Base-by-base conservation (phyloP, 1,140 invertebrate species). In the Drosophila tristis region DNA sequence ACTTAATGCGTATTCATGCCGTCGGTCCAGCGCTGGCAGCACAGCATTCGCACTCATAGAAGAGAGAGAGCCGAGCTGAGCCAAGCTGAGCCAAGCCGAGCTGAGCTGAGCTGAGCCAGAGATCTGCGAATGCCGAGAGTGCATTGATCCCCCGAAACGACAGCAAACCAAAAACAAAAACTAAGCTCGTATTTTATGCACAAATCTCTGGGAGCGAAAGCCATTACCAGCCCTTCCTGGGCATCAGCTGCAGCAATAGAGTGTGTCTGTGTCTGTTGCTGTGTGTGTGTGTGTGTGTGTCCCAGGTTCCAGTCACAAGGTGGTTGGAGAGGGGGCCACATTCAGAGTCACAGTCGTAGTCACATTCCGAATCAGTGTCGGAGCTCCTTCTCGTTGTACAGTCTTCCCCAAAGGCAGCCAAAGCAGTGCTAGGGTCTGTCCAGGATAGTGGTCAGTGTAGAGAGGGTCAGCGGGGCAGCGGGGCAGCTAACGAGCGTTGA, bases 131-230 rank as follows among this genome's bases (percentile, higher is more conserved):
- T 44, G 42, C n/a, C 16, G 7, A 0, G 60, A 50, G 77, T 80
- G 74, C 77, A 80, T 80, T 80, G 77, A 77, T 77, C 77, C 77
- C 77, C 15, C 23, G 20, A 61, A 51, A 74, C 59, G 63, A 26
- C 16, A 35, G 31, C 0, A 35, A 35, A 13, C n/a, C n/a, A n/a
- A n/a, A n/a, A n/a, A n/a, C n/a, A 43, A 45, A 74, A 48, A 26
- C 55, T 39, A 70, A 60, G 74, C 56, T 1, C 56, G 49, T 63
- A 63, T 51, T 56, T 29, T 61, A 57, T 15, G 16, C 54, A 7
- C 11, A 66, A 44, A 55, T 63, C 58, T 74, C 54, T 58, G 70
- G 62, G 43, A 50, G 49, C 58, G 58, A 13, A 39, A 8, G 11
- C 9, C 35, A 39, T 5, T 39, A 5, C 35, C 35, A 39, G 35